Conservation (phyloP, 2,113 vertebrate genomes). For the zebrafish (Danio rerio) region GRCz12tu NC_133199.1:30105001-30105500, state of each 20-base stretch:
- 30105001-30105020: not conserved
- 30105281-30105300: constrained; percentile 28
- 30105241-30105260: not conserved
- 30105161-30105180: constrained; percentile 36
- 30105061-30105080: not conserved
- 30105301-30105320: constrained; percentile 74
- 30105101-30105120: not conserved
- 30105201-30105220: not conserved
- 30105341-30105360: constrained; percentile 78
- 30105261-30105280: not conserved
- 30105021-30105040: not conserved
- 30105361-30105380: not conserved
- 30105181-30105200: not conserved
- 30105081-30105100: not conserved
- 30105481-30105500: constrained; percentile 85
- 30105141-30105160: not conserved
- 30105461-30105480: constrained; percentile 82
- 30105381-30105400: too few relatives aligned
- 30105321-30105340: constrained; percentile 80
- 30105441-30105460: constrained; percentile 87
- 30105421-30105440: constrained; percentile 76
- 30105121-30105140: constrained; percentile 18
- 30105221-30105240: not conserved
- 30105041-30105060: constrained; percentile 13
- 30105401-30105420: constrained; percentile 59